Conservation (phyloP, 2,113 vertebrate genomes). For the crab-eating macaque (Macaca fascicularis) region DNA sequence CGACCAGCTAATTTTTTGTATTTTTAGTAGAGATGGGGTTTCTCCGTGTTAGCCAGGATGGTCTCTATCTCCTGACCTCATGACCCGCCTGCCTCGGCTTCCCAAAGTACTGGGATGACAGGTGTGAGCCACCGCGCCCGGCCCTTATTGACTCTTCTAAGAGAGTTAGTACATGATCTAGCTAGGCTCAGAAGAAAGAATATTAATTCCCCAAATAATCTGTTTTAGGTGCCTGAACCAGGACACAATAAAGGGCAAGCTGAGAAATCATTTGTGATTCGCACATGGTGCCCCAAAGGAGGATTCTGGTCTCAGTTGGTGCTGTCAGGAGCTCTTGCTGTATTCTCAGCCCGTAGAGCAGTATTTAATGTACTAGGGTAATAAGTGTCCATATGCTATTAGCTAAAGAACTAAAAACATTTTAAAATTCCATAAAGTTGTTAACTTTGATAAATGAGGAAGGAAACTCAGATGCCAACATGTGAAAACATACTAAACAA, state of each 20-base stretch:
- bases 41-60: too few species aligned
- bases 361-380: slow-evolving; percentile 16
- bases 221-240: neutral
- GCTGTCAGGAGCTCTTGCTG: neutral
- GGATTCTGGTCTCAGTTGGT: neutral
- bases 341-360: neutral
- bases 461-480: slow-evolving; percentile 3
- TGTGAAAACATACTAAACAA: slow-evolving; percentile 22
- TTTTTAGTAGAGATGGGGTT: too few species aligned
- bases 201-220: slow-evolving; percentile 21
- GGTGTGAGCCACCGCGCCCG: too few species aligned
- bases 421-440: slow-evolving; percentile 6
- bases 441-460: slow-evolving; percentile 6
- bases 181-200: slow-evolving; percentile 40
- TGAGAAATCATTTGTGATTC: slow-evolving; percentile 21
- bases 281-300: neutral
- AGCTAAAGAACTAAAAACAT: slow-evolving; percentile 4
- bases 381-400: neutral
- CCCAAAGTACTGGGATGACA: too few species aligned
- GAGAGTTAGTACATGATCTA: neutral
- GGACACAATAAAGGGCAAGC: slow-evolving; percentile 3
- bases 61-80: too few species aligned
- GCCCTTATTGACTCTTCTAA: neutral
- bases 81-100: too few species aligned
- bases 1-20: fast-evolving